phyloP scores from a whole-genome alignment of 2,888 invertebrate genomes.

The Drosophila emarginata region DNA sequence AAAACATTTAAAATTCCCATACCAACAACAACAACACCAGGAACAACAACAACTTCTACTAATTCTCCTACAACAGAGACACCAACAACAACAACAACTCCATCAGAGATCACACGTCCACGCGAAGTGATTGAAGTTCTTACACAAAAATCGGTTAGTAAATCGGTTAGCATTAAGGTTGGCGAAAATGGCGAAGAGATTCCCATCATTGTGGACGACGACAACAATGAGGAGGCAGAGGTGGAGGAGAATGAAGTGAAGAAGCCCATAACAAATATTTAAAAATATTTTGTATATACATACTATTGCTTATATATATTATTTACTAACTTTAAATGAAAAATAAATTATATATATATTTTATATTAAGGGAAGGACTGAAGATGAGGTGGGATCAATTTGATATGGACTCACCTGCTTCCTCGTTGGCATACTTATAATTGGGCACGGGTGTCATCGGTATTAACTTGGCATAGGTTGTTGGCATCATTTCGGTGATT shows the following conservation, averaged over 20 bases:
- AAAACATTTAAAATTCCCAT: background rate
- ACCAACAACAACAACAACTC: background rate
- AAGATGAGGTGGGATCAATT: background rate
- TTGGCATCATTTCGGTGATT: slow-evolving; percentile 95
- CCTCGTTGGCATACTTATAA: slow-evolving; percentile 95
- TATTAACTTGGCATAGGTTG: slow-evolving; percentile 91
- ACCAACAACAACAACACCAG: slow-evolving; percentile 7
- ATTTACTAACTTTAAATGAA: background rate
- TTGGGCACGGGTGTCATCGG: slow-evolving; percentile 93
- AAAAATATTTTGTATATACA: background rate
- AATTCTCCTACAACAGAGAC: background rate
- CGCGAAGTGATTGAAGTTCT: slow-evolving; percentile 71
- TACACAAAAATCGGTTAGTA: slow-evolving; percentile 83
- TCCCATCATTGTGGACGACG: slow-evolving; percentile 78
- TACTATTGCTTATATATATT: background rate
- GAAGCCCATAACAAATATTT: slow-evolving; percentile 39
- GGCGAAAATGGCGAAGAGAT: slow-evolving; percentile 82
- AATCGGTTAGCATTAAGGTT: slow-evolving; percentile 84
- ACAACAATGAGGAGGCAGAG: slow-evolving; percentile 26
- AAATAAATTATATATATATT: background rate
- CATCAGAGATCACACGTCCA: background rate
- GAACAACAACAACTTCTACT: slow-evolving; percentile 6
- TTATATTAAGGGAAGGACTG: background rate
- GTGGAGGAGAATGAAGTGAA: slow-evolving; percentile 63
- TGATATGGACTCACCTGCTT: slow-evolving; percentile 87